Evolutionary conservation across 2,888 invertebrate species (phyloP), one percentile per base, ranked within the genome.

Genomic region (Apotomis turbidana): DNA sequence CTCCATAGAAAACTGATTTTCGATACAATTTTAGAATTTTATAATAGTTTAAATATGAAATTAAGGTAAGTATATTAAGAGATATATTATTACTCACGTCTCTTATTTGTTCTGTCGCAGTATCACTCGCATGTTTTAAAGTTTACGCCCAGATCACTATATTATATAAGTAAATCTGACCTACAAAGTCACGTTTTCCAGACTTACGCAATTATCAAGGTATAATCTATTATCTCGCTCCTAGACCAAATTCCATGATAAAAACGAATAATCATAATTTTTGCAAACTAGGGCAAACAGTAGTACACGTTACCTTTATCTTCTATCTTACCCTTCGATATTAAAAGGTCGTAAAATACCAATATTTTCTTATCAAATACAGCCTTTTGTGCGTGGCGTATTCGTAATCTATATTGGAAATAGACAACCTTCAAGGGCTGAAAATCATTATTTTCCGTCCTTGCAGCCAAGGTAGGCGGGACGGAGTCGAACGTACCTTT

Each of bases 381-480:
- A 3, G 3, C 70, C n/a, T 70, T 38, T 10, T 27, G 54, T 44
- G n/a, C 51, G 12, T 41, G 2, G 9, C 49, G 49, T 6, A 9
- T 13, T 63, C 51, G 38, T 71, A 55, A 71, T 66, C 70, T 61
- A 55, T 60, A 38, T 66, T 41, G 38, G 36, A 62, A 44, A 69
- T 36, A 66, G 55, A 66, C 52, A 67, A 60, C 54, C 66, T 41
- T 71, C 59, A 13, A 60, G 41, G 60, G 44, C 46, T 66, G 59
- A 10, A 55, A 67, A 67, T 60, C 49, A 61, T 67, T 71, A 55
- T 54, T 60, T 38, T 15, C 8, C 15, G 71, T 27, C 66, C 71
- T 66, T 66, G 71, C 0, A 10, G 36, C 41, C 66, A 55, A 71
- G 71, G 71, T 61, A 62, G 55, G 5, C 5, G 2, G 15, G 13